Evolutionary conservation across 2,888 invertebrate species (phyloP).

Genomic region (Amiota communis): DNA sequence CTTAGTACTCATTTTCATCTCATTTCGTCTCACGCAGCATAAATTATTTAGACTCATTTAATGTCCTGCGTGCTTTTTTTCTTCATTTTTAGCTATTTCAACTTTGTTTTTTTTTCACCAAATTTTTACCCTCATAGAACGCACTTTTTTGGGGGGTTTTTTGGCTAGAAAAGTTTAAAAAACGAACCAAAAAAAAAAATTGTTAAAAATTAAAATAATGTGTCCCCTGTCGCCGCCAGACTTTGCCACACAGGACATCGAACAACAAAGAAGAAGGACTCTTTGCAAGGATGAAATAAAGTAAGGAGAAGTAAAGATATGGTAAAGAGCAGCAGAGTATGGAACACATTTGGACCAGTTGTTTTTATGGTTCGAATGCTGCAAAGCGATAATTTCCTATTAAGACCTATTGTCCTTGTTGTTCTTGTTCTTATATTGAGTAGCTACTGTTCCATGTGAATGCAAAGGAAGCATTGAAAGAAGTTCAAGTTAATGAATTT

Average conservation of each 20-base stretch:
- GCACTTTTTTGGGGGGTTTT: slow-evolving; percentile 52
- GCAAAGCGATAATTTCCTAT: slow-evolving; percentile 44
- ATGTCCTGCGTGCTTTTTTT: slow-evolving; percentile 50
- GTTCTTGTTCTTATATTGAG: not conserved
- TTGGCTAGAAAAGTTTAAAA: slow-evolving; percentile 33
- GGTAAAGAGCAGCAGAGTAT: slow-evolving; percentile 8
- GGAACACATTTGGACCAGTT: slow-evolving; percentile 32
- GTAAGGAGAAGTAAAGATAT: slow-evolving; percentile 1
- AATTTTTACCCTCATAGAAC: slow-evolving; percentile 53
- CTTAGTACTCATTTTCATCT: not conserved
- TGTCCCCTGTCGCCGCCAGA: slow-evolving; percentile 71
- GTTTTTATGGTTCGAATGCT: slow-evolving; percentile 34
- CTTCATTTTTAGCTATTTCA: slow-evolving; percentile 5
- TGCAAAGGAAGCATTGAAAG: too few species aligned
- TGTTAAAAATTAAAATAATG: slow-evolving; percentile 68
- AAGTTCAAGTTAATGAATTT: too few species aligned
- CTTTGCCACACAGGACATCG: slow-evolving; percentile 31
- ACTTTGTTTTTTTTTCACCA: slow-evolving; percentile 47
- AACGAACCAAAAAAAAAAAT: slow-evolving; percentile 48
- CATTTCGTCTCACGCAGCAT: slow-evolving; percentile 41
- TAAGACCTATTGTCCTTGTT: slow-evolving; percentile 16
- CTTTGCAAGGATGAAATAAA: too few species aligned
- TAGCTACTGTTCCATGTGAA: not conserved
- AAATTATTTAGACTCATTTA: slow-evolving; percentile 66
- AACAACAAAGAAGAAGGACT: not conserved